Percentiles rank a stretch among this genome's conserved stretches.
These are phyloP conservation scores for Enteromius viviparus DNA, from an alignment of 2,797 vertebrate genomes.

Conservation along the genomic window DNA sequence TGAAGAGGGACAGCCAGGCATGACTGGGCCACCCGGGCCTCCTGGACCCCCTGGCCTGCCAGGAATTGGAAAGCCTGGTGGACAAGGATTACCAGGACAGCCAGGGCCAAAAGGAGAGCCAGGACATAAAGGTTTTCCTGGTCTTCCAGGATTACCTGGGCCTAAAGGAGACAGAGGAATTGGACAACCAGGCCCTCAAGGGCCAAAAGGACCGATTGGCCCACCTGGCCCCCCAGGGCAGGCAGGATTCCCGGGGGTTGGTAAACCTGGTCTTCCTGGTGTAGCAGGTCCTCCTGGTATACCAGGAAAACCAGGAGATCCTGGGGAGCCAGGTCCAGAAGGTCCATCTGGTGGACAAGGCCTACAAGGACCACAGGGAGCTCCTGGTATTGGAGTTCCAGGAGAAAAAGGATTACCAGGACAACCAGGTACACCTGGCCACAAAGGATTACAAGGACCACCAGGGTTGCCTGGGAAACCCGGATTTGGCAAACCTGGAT, in stretches of 20 bases:
- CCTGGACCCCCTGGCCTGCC: conserved; percentile 90
- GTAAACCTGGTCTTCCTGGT: conserved; percentile 90
- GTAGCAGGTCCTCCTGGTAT: conserved; percentile 88
- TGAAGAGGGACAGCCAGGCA: conserved; percentile 85
- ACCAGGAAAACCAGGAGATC: conserved; percentile 85
- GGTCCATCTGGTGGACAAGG: conserved; percentile 85
- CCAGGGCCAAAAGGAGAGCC: conserved; percentile 89
- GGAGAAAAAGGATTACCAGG: conserved; percentile 90
- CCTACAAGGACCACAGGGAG: conserved; percentile 87
- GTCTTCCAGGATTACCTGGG: conserved; percentile 87
- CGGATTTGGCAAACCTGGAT: conserved; percentile 92
- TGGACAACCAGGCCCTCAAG: conserved; percentile 88
- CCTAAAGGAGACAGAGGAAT: conserved; percentile 94
- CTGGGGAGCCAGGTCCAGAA: conserved; percentile 82
- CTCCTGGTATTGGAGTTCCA: conserved; percentile 88
- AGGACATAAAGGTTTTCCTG: conserved; percentile 92
- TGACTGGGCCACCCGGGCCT: conserved; percentile 85
- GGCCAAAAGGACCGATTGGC: conserved; percentile 90
- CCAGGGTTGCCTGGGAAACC: conserved; percentile 92
- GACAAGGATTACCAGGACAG: conserved; percentile 88
- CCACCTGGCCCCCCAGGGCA: conserved; percentile 86
- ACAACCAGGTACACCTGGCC: conserved; percentile 86
- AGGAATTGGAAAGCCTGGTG: conserved; percentile 89
- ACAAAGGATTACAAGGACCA: conserved; percentile 90
- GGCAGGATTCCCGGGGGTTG: conserved; percentile 88